A percentile compares a stretch with the other conserved stretches of the same genome.
Evolutionary conservation across 1,140 invertebrate genomes (phyloP).

Genomic region (Gyrodactylus bullatarudis): DNA sequence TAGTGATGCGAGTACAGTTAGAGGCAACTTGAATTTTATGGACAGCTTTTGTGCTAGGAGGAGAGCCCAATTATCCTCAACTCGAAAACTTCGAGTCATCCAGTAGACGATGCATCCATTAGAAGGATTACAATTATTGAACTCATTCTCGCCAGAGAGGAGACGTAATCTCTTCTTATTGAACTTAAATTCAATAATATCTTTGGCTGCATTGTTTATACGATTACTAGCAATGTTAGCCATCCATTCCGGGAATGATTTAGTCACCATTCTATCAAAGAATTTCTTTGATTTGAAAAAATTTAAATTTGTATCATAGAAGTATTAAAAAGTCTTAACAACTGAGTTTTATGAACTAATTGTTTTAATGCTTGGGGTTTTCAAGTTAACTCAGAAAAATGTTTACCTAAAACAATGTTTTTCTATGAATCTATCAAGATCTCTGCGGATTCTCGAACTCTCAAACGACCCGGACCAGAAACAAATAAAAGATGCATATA

Average conservation of each 20-base stretch:
- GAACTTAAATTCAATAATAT: neutral
- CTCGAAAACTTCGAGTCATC: neutral
- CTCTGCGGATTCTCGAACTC: neutral
- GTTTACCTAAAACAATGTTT: neutral
- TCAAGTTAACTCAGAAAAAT: no score
- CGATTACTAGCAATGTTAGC: neutral
- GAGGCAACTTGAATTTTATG: neutral
- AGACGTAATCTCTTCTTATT: neutral
- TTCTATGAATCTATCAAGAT: neutral
- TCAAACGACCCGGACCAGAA: neutral
- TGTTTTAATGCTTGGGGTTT: no score
- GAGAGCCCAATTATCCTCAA: neutral
- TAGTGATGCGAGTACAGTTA: neutral
- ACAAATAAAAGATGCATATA: neutral
- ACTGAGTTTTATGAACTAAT: neutral
- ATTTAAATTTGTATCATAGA: neutral
- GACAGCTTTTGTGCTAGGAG: neutral
- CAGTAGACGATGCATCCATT: neutral
- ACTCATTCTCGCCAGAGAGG: neutral
- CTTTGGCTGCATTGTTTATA: neutral
- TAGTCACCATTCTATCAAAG: neutral
- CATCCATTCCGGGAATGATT: neutral
- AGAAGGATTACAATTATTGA: neutral
- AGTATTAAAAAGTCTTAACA: neutral
- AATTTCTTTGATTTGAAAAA: neutral